Base-by-base conservation (phyloP, 2,113 vertebrate species). In the Pontoporia blainvillei region DNA sequence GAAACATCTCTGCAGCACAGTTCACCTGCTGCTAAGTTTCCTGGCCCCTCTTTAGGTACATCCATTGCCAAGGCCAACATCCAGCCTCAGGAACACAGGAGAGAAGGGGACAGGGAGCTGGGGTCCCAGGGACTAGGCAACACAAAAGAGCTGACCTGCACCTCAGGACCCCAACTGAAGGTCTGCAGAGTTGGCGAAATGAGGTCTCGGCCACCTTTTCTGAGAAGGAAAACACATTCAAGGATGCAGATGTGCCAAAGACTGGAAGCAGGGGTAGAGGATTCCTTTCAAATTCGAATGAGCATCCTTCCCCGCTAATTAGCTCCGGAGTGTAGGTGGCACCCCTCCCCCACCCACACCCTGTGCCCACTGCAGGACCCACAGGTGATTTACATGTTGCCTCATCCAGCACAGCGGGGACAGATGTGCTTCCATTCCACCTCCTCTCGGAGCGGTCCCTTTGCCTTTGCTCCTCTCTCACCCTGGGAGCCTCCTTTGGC, bases 101-200 rank as follows among this genome's bases (percentile, higher is more conserved):
- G 15, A 29, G 34, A 18, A 2, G 25, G 1, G 41, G 10, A 12
- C 41, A n/a, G 36, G 41, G 15, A 34, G 23, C 4, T 31, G 6
- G 0, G 8, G 10, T 76, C 59, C 25, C 7, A 29, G n/a, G 39
- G 17, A 17, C 27, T 13, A 3, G 41, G 6, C 20, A 7, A 14
- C 17, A 31, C 27, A 3, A 9, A 21, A 2, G 3, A 67, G 54
- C 27, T 5, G 14, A 10, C 3, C 25, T 13, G 8, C 34, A 29
- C 18, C 4, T 1, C 0, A 4, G 5, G 31, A 31, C 4, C 14
- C 8, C 3, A 6, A 3, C 6, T 5, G 2, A 31, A 41, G 78
- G 15, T 36, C 52, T 62, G 46, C 61, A n/a, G 46, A 27, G 44
- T 27, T 29, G 7, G 29, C 20, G 15, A 18, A 2, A 8, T 0